phyloP scores from a whole-genome alignment of 2,797 vertebrate species.

The Leptodactylus fallax region DNA sequence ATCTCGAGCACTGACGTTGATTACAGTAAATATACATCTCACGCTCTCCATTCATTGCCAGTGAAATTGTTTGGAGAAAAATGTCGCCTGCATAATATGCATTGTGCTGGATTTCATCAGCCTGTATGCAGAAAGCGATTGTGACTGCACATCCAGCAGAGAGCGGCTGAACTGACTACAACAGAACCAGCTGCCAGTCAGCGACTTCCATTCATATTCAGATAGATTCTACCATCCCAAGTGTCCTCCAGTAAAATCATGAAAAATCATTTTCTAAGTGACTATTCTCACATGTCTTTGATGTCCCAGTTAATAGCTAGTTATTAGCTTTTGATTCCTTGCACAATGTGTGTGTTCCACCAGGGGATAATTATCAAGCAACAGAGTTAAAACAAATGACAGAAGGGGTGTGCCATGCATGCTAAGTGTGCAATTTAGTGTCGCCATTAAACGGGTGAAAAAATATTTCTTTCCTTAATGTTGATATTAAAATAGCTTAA shows the following conservation, averaged over 20 bases:
- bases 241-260: conserved; percentile 56
- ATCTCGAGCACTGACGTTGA: neutral
- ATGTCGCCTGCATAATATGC: neutral
- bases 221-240: conserved; percentile 49
- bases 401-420: conserved; percentile 57
- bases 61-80: conserved; percentile 13
- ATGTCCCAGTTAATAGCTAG: conserved; percentile 61
- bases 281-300: conserved; percentile 57
- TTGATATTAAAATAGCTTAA: conserved; percentile 44
- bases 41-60: neutral
- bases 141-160: conserved; percentile 20
- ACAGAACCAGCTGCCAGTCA: conserved; percentile 26
- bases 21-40: conserved; percentile 15
- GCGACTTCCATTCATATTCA: conserved; percentile 54
- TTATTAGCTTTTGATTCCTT: conserved; percentile 61
- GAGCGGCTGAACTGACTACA: conserved; percentile 12
- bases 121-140: neutral
- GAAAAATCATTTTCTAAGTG: conserved; percentile 60
- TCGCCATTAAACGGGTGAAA: conserved; percentile 31
- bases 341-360: conserved; percentile 57
- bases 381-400: conserved; percentile 58
- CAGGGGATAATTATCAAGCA: conserved; percentile 59
- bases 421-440: conserved; percentile 49
- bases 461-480: conserved; percentile 52
- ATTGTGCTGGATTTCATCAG: conserved; percentile 36